A percentile compares a stretch with the other conserved stretches of the same genome.
Conservation (phyloP, 2,888 invertebrate species). For the Apodemia hepburni region DNA sequence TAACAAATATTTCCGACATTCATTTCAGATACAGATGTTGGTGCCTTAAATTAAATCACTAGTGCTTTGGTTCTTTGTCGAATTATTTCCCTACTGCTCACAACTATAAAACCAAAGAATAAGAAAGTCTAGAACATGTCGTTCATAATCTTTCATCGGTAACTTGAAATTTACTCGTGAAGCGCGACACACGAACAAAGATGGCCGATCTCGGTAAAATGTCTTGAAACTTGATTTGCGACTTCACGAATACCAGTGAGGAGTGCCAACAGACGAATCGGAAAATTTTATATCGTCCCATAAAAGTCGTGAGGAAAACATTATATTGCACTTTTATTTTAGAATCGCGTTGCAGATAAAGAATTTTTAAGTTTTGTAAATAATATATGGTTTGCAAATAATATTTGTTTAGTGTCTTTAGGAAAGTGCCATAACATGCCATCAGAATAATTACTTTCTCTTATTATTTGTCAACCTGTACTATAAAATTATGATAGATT, state of each 20-base stretch:
- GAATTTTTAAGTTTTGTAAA: constrained; percentile 17
- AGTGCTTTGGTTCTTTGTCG: no score
- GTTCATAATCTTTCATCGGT: not conserved
- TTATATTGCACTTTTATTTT: constrained; percentile 34
- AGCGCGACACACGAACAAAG: constrained; percentile 40
- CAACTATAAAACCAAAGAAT: no score
- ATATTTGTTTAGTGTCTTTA: no score
- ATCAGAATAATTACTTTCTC: not conserved
- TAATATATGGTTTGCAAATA: no score
- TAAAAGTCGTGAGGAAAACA: constrained; percentile 49
- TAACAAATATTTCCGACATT: no score
- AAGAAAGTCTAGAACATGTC: no score
- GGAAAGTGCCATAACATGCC: no score
- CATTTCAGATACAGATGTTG: no score
- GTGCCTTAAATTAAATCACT: no score
- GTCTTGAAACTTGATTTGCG: constrained; percentile 59
- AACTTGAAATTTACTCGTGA: not conserved
- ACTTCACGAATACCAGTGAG: constrained; percentile 45
- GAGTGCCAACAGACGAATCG: constrained; percentile 49
- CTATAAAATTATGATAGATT: no score
- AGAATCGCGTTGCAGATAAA: constrained; percentile 21
- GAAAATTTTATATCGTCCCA: constrained; percentile 51
- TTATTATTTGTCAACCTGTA: not conserved
- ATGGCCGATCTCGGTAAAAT: constrained; percentile 44
- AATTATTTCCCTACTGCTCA: no score